These are phyloP conservation scores for Papilio demoleus DNA, from an alignment of 2,888 invertebrate genomes.

Conservation along the genomic window DNA sequence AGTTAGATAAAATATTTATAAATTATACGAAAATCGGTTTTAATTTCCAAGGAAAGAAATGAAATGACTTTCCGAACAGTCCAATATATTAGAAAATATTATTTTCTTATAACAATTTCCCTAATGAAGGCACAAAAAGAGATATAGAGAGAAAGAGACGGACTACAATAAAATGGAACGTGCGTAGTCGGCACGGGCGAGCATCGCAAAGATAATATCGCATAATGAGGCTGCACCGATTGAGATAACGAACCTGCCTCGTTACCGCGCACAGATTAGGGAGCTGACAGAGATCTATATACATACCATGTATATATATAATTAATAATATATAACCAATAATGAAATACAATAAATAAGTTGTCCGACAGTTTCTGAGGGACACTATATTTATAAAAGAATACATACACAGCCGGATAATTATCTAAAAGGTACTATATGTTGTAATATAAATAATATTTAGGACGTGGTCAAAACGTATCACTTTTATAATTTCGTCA, in stretches of 20 bases:
- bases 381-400: too few species aligned
- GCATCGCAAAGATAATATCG: constrained; percentile 47
- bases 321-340: background rate
- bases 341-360: too few species aligned
- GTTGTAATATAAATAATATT: too few species aligned
- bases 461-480: too few species aligned
- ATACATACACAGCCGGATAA: too few species aligned
- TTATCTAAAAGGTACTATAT: too few species aligned
- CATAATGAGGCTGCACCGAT: constrained; percentile 65
- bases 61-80: too few species aligned
- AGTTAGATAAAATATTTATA: too few species aligned
- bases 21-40: too few species aligned
- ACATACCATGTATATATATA: background rate
- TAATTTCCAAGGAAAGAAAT: too few species aligned
- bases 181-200: constrained; percentile 36
- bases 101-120: constrained; percentile 38
- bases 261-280: constrained; percentile 47
- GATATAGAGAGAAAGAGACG: background rate
- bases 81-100: too few species aligned
- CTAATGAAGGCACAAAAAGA: constrained; percentile 40
- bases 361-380: too few species aligned
- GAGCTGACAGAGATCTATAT: background rate
- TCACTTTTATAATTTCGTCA: background rate
- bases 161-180: constrained; percentile 40
- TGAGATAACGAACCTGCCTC: constrained; percentile 63